Evolutionary conservation across 2,888 invertebrate species (phyloP).

Genomic region (Parnassius smintheus): DNA sequence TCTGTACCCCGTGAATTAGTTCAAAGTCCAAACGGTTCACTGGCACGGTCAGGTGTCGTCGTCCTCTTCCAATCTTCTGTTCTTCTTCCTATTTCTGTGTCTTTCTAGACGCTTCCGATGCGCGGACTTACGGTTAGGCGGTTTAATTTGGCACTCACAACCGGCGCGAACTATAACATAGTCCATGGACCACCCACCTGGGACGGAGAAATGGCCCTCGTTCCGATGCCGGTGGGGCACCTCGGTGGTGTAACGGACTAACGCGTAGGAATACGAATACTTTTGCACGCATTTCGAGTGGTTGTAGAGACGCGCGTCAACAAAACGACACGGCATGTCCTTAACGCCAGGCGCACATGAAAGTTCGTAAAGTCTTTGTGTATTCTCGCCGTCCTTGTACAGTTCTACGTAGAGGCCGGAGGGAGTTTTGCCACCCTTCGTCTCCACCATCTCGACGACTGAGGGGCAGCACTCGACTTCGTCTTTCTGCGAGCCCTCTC

Average conservation of each 20-base stretch:
- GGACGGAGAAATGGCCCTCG: constrained; percentile 26
- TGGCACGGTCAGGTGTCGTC: constrained; percentile 68
- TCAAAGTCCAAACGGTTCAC: constrained; percentile 62
- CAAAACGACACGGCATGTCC: constrained; percentile 87
- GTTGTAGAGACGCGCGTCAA: constrained; percentile 85
- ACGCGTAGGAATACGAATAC: constrained; percentile 91
- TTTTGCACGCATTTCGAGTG: constrained; percentile 91
- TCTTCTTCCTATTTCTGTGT: constrained; percentile 63
- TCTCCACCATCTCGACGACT: constrained; percentile 88
- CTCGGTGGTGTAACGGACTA: constrained; percentile 83
- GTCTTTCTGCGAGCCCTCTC: constrained; percentile 71
- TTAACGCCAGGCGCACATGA: constrained; percentile 87
- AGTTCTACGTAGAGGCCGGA: constrained; percentile 87
- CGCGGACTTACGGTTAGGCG: constrained; percentile 72
- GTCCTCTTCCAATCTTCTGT: constrained; percentile 55
- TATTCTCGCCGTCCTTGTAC: constrained; percentile 86
- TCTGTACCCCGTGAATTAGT: constrained; percentile 49
- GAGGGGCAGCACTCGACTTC: constrained; percentile 91
- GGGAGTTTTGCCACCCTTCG: constrained; percentile 88
- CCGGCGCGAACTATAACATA: constrained; percentile 84
- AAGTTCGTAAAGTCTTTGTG: constrained; percentile 88
- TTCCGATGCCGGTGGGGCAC: constrained; percentile 49
- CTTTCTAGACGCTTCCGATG: constrained; percentile 51
- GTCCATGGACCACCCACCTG: constrained; percentile 26
- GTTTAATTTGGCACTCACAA: constrained; percentile 89